These are phyloP conservation scores for Indicator maculatus DNA, from an alignment of 2,113 vertebrate genomes.

Conservation along the genomic window DNA sequence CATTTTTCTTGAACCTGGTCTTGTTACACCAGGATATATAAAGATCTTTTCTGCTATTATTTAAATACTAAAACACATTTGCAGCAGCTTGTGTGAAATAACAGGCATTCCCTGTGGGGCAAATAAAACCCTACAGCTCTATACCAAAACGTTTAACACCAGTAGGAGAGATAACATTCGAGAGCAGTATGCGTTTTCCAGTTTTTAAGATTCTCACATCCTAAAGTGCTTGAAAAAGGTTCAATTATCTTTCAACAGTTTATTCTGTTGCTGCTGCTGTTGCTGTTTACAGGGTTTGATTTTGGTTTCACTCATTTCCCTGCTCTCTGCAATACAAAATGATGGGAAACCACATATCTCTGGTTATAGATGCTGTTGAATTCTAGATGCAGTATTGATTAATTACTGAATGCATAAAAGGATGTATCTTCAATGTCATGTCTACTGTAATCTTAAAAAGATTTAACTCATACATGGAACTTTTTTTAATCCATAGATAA, in stretches of 20 bases:
- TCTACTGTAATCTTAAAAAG: neutral
- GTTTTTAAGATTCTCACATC: neutral
- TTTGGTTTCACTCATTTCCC: neutral
- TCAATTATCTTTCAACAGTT: neutral
- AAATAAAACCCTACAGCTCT: neutral
- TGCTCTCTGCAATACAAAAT: neutral
- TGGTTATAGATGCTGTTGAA: neutral
- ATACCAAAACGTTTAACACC: neutral
- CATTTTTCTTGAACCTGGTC: neutral
- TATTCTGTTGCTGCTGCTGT: neutral
- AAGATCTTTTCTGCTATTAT: neutral
- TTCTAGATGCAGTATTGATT: neutral
- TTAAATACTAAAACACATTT: constrained; percentile 13
- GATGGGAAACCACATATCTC: neutral
- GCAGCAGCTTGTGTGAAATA: neutral
- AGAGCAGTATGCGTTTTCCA: neutral
- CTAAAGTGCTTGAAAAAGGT: neutral
- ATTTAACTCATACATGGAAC: neutral
- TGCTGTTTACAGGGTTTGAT: neutral
- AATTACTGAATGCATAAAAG: neutral
- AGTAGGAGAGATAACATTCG: neutral
- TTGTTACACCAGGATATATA: constrained; percentile 7
- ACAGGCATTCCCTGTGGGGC: neutral
- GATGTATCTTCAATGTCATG: neutral
- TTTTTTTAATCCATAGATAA: neutral